A percentile compares a stretch with the other conserved stretches of the same genome.
These are phyloP conservation scores for Cephus sareptanus DNA, from an alignment of 2,888 invertebrate genomes.

Conservation along the genomic window DNA sequence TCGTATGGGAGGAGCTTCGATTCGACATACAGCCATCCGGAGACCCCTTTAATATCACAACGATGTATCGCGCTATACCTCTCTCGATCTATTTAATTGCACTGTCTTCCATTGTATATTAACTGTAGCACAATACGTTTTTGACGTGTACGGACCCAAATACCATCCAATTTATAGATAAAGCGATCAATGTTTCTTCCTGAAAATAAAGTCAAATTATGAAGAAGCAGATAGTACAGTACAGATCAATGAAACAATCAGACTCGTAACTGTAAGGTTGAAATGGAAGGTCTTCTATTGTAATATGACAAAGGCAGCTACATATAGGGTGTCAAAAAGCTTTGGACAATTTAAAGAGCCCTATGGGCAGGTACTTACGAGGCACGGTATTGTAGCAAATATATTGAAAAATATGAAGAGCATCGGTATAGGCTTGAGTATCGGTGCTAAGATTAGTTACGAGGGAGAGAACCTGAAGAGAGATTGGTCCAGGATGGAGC, in stretches of 20 bases:
- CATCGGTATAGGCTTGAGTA: not conserved
- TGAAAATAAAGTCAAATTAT: not conserved
- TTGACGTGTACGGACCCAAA: not conserved
- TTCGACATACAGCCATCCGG: not conserved
- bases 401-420: not conserved
- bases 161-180: not conserved
- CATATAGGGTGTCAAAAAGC: not conserved
- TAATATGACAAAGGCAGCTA: not conserved
- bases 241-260: not conserved
- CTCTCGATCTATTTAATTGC: not conserved
- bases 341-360: not conserved
- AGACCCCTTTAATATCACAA: not conserved
- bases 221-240: not conserved
- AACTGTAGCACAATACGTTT: not conserved
- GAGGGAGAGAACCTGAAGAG: slow-evolving; percentile 22
- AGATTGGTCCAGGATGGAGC: slow-evolving; percentile 39
- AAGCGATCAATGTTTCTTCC: not conserved
- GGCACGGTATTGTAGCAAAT: not conserved
- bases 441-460: slow-evolving; percentile 2
- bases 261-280: not conserved
- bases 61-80: not conserved
- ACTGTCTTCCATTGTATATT: not conserved
- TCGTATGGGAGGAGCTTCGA: slow-evolving; percentile 2
- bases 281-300: not conserved
- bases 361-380: not conserved